phyloP scores from a whole-genome alignment of 2,113 vertebrate genomes.

The Silurus meridionalis region DNA sequence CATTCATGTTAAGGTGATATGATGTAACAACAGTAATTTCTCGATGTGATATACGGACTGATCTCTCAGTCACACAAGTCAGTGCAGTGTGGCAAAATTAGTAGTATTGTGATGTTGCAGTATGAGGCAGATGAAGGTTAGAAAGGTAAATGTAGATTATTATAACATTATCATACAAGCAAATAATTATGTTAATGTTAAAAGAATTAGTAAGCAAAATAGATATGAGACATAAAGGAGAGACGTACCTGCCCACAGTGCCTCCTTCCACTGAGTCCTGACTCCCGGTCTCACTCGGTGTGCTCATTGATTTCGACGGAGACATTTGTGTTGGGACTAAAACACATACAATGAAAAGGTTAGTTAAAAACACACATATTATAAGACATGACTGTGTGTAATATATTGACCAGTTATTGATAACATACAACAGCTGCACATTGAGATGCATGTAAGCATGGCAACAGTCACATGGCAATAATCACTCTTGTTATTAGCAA shows the following conservation, averaged over 20 bases:
- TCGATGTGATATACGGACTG: not conserved
- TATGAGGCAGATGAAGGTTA: not conserved
- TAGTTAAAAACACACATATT: not conserved
- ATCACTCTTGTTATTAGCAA: not conserved
- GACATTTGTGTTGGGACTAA: constrained; percentile 97
- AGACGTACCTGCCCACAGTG: constrained; percentile 84
- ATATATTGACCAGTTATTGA: not conserved
- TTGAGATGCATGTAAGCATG: not conserved
- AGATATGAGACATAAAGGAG: not conserved
- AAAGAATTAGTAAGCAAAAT: not conserved
- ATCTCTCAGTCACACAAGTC: not conserved
- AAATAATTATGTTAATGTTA: not conserved
- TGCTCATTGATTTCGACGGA: constrained; percentile 97
- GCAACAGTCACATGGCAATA: not conserved
- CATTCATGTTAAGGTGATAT: not conserved
- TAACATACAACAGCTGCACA: not conserved
- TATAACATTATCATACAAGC: not conserved
- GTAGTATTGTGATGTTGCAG: not conserved
- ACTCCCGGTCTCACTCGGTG: constrained; percentile 95
- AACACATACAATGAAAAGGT: constrained; percentile 56
- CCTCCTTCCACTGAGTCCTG: constrained; percentile 93
- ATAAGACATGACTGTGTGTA: not conserved
- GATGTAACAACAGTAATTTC: not conserved
- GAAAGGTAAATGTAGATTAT: not conserved
- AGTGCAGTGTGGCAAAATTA: not conserved